These are phyloP conservation scores for Cheirogaleus major DNA, from an alignment of 2,797 vertebrate species.

Conservation along the genomic window DNA sequence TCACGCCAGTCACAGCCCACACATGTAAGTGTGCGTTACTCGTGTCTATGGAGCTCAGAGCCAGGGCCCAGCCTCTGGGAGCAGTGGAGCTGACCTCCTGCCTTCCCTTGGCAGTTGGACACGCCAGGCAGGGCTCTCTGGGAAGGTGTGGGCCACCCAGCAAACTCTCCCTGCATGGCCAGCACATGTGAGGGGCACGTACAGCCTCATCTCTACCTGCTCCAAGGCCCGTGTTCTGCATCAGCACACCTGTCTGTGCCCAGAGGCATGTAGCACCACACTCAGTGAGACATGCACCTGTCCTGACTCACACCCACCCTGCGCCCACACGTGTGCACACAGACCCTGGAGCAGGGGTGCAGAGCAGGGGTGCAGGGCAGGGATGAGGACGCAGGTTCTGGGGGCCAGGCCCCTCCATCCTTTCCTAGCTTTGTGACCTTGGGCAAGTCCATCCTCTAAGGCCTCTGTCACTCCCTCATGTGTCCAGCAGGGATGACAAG, in stretches of 20 bases:
- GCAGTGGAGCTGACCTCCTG: not conserved
- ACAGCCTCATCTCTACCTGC: not conserved
- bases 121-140: not conserved
- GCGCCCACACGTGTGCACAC: not conserved
- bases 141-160: not conserved
- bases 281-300: not conserved
- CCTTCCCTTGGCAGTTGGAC: too few relatives aligned
- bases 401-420: not conserved
- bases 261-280: not conserved
- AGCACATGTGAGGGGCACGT: not conserved
- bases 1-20: not conserved
- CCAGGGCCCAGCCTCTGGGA: not conserved
- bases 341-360: not conserved
- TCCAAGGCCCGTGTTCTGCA: not conserved
- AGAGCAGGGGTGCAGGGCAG: too few relatives aligned
- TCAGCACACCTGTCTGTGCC: not conserved
- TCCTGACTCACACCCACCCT: not conserved
- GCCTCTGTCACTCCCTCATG: not conserved
- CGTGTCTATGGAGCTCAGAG: rapidly evolving
- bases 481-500: not conserved
- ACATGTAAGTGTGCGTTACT: not conserved
- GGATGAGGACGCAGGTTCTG: not conserved
- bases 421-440: not conserved
- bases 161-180: not conserved
- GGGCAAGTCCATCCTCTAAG: not conserved